Evolutionary conservation across 2,888 invertebrate genomes (phyloP).

Genomic region (Caenorhabditis plicata): DNA sequence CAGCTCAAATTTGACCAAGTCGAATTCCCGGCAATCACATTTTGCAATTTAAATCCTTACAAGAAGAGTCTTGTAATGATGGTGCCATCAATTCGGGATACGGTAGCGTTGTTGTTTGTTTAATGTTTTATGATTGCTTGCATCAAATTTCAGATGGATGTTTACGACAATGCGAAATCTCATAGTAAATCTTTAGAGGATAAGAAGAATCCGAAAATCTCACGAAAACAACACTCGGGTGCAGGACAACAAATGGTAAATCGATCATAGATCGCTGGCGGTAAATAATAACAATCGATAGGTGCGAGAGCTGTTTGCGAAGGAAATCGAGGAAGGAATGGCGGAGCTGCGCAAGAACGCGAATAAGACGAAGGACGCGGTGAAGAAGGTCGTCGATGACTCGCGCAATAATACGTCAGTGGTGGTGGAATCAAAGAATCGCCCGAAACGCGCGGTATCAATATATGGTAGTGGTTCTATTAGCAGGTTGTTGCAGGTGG

Average conservation of each 20-base stretch:
- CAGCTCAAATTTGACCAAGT: conserved; percentile 56
- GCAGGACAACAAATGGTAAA: conserved; percentile 28
- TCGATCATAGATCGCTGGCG: neutral
- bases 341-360: conserved; percentile 23
- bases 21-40: conserved; percentile 53
- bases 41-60: conserved; percentile 54
- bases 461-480: neutral
- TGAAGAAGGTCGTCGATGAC: too few relatives aligned
- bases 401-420: too few relatives aligned
- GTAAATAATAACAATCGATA: neutral
- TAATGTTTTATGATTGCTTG: neutral
- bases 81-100: conserved; percentile 53
- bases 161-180: conserved; percentile 53
- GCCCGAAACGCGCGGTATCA: too few relatives aligned
- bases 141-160: conserved; percentile 50
- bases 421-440: too few relatives aligned
- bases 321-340: conserved; percentile 45
- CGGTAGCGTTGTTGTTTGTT: conserved; percentile 24
- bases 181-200: conserved; percentile 40
- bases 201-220: conserved; percentile 43
- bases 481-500: too few relatives aligned
- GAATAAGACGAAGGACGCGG: conserved; percentile 1
- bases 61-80: conserved; percentile 48
- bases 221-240: conserved; percentile 39
- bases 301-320: conserved; percentile 42